These are phyloP conservation scores for Mugil cephalus DNA, from an alignment of 2,113 vertebrate genomes.

Conservation along the genomic window DNA sequence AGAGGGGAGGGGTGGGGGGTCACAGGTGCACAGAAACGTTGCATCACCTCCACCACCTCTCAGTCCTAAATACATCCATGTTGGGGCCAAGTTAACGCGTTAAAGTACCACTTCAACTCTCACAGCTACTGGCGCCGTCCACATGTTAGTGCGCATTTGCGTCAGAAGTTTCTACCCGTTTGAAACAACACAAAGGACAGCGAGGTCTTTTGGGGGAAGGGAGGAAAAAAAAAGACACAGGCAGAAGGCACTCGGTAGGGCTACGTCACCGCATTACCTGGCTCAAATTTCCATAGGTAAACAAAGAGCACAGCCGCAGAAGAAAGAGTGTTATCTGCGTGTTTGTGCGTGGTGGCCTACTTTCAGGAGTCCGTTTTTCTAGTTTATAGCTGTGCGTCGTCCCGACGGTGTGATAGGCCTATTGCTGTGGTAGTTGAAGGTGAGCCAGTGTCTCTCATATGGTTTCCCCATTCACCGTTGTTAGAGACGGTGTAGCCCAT, in stretches of 20 bases:
- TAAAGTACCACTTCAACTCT: neutral
- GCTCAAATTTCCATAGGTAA: conserved; percentile 75
- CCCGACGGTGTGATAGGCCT: neutral
- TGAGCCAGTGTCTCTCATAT: conserved; percentile 9
- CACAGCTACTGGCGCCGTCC: too few species aligned
- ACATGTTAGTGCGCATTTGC: neutral
- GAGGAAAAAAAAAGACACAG: neutral
- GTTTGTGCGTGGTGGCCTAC: neutral
- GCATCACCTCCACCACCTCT: conserved; percentile 76
- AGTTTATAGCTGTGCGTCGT: conserved; percentile 9
- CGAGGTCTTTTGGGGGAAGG: conserved; percentile 2
- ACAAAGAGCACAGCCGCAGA: conserved; percentile 60
- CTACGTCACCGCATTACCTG: conserved; percentile 70
- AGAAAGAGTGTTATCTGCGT: neutral
- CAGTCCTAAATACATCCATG: neutral
- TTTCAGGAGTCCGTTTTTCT: neutral
- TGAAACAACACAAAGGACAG: neutral
- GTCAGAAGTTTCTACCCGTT: neutral
- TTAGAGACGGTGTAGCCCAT: too few species aligned
- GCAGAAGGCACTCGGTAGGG: conserved; percentile 3
- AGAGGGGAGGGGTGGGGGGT: conserved; percentile 20
- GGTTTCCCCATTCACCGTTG: too few species aligned
- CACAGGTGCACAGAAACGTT: conserved; percentile 83
- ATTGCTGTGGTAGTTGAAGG: neutral
- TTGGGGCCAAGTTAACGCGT: neutral